These are phyloP conservation scores for Macropis europaea DNA, from an alignment of 2,888 invertebrate genomes.

Conservation along the genomic window DNA sequence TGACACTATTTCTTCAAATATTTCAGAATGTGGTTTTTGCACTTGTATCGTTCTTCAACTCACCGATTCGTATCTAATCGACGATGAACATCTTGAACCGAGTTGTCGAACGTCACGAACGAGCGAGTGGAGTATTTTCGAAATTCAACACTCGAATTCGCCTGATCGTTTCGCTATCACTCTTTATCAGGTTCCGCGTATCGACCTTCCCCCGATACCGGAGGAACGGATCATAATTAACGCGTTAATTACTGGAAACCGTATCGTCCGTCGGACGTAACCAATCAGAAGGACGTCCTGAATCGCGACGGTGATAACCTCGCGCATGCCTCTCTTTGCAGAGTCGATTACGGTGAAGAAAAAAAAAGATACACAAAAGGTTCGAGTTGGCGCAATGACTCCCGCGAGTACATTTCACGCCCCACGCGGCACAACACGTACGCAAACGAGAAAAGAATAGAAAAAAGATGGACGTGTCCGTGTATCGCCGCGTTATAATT, in stretches of 20 bases:
- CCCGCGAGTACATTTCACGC: conserved; percentile 3
- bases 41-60: too few species aligned
- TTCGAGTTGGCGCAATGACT: conserved; percentile 27
- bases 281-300: conserved; percentile 24
- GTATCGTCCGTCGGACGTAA: conserved; percentile 35
- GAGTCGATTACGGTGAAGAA: background rate
- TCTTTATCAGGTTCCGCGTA: background rate
- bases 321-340: conserved; percentile 11
- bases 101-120: too few species aligned
- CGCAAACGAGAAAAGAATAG: background rate
- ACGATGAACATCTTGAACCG: too few species aligned
- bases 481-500: conserved; percentile 27
- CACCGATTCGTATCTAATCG: too few species aligned
- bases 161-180: too few species aligned
- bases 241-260: conserved; percentile 44
- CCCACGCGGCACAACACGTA: background rate
- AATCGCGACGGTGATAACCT: conserved; percentile 43
- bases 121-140: too few species aligned
- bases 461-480: background rate
- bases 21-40: too few species aligned
- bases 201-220: conserved; percentile 7
- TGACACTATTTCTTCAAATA: too few species aligned
- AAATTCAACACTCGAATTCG: too few species aligned
- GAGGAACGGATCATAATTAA: conserved; percentile 34
- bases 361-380: background rate